Base-by-base conservation (phyloP, 2,888 invertebrate species). In the Saturnia pavonia region DNA sequence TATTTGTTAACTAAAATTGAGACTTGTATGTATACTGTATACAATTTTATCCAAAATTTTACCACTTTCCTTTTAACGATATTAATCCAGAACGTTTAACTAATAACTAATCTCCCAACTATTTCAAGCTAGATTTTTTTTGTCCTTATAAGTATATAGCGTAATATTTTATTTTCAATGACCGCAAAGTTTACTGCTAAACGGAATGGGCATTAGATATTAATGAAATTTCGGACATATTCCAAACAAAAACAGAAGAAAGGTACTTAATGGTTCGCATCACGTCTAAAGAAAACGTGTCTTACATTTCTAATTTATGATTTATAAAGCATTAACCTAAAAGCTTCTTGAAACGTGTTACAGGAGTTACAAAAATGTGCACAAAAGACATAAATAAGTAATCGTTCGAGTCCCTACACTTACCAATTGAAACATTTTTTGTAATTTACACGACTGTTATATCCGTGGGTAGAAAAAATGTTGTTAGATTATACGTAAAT, bases 281-380 rank as follows among this genome's bases (percentile, higher is more conserved):
- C 85, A 85, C 86, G 83, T 81, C 79, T 76, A 79, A 80, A 74
- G 77, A 80, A 82, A 83, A 81, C 85, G 81, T 87, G 85, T 83
- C 83, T 86, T 82, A 80, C 85, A 85, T 85, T 85, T 80, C 85
- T 84, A 85, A 86, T 89, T 87, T 87, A 88, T 88, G 85, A 89
- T 89, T 88, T 88, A 88, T 87, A 85, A 86, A 84, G 83, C 88
- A 88, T 88, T 88, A 86, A 83, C 83, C 85, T 88, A 86, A 90
- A 85, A 89, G 89, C 87, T 84, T 82, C 72, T 73, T 78, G 83
- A 80, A 80, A 83, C 79, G 81, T 76, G 78, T 76, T 80, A 80
- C 80, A 77, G 78, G 81, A 81, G 77, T 80, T 80, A 81, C 77
- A 78, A 83, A 84, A 88, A 83, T 81, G 81, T 80, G 77, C 84